Evolutionary conservation across 2,888 invertebrate genomes (phyloP), one percentile per base, ranked within the genome.

Genomic region (Priocnemis perturbator): DNA sequence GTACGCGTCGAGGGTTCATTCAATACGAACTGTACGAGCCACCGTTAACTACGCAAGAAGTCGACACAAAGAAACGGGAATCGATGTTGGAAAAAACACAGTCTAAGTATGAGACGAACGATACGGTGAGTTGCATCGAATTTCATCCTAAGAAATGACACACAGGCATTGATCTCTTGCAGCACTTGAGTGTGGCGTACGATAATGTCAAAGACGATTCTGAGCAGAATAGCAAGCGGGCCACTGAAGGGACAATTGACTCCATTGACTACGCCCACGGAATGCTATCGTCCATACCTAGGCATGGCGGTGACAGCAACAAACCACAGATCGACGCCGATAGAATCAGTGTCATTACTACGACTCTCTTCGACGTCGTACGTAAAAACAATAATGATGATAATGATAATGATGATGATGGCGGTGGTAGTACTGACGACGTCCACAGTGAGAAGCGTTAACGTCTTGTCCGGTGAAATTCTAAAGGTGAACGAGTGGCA

Each of bases 11-110:
- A 3, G 89, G 87, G 67, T 11, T 11, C 37, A 88, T 85, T 44
- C 89, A 85, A 71, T 92, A 91, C 69, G 82, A 88, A n/a, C 83
- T 92, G 1, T 90, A 91, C 69, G 89, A 91, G 37, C 2, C 37
- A 1, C 7, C 37, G 14, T 26, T 26, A n/a, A 26, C 26, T 5
- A 26, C 26, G 5, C 0, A n/a, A 53, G n/a, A 3, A 59, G 53
- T 7, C 47, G n/a, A 44, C 64, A 9, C 23, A 60, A 14, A 37
- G 5, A 15, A 21, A 53, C 4, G 55, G 26, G 26, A 26, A 26
- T 5, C 26, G 5, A 2, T 26, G 2, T 26, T 26, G 2, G 26
- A 57, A 65, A 3, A 19, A 44, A 2, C 55, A 62, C 48, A 70
- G 68, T 45, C n/a, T 56, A 37, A 47, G 5, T 26, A 26, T 5